These are phyloP conservation scores for Diloba caeruleocephala DNA, from an alignment of 2,888 invertebrate genomes.

Conservation along the genomic window DNA sequence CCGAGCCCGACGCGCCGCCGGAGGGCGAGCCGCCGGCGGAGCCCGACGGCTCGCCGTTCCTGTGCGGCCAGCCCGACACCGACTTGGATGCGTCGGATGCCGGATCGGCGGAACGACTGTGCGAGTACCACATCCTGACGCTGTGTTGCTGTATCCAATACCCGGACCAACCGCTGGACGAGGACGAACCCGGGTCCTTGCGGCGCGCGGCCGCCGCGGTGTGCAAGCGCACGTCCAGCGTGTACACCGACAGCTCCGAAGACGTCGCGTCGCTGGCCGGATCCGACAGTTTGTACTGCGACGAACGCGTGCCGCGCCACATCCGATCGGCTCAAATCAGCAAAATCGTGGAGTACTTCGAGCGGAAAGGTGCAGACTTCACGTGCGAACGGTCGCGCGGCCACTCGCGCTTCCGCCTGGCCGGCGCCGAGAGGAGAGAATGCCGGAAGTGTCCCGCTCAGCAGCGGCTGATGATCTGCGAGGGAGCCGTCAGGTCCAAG, in stretches of 20 bases:
- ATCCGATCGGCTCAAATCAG: constrained; percentile 92
- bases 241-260: constrained; percentile 96
- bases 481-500: constrained; percentile 96
- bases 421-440: constrained; percentile 19
- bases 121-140: constrained; percentile 75
- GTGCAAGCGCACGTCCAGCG: constrained; percentile 92
- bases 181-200: constrained; percentile 58
- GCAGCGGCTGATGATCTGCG: constrained; percentile 93
- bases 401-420: constrained; percentile 61
- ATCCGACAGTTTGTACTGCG: constrained; percentile 92
- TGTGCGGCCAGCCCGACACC: constrained; percentile 63
- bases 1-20: constrained; percentile 78
- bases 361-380: constrained; percentile 91
- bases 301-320: constrained; percentile 90
- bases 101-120: constrained; percentile 50
- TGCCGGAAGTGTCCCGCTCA: constrained; percentile 85
- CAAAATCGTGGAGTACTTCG: constrained; percentile 96
- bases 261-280: constrained; percentile 95
- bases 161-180: constrained; percentile 58
- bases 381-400: constrained; percentile 81
- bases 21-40: constrained; percentile 54
- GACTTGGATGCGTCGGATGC: constrained; percentile 41
- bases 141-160: constrained; percentile 77
- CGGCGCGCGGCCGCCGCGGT: constrained; percentile 71
- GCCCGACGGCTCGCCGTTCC: constrained; percentile 85